Evolutionary conservation across 2,113 vertebrate genomes (phyloP).

Genomic region (Narcine bancroftii): DNA sequence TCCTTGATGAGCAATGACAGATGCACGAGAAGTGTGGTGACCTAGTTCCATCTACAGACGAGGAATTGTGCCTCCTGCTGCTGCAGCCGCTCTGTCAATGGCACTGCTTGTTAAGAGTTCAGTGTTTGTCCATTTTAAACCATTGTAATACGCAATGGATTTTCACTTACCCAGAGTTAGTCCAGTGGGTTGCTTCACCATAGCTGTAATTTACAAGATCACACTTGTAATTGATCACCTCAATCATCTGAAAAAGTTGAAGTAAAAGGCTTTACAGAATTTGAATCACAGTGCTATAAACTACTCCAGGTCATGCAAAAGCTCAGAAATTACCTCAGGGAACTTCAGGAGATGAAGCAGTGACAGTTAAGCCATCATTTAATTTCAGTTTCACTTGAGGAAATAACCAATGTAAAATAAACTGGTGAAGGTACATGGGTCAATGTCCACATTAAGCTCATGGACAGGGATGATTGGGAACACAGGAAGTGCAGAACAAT

Average conservation of each 20-base stretch:
- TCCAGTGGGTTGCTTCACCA: slow-evolving; percentile 38
- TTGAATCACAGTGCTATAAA: not conserved
- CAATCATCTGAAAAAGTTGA: slow-evolving; percentile 37
- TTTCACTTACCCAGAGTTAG: slow-evolving; percentile 32
- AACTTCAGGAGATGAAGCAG: not conserved
- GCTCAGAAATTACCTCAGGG: not conserved
- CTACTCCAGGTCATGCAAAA: not conserved
- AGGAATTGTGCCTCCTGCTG: not conserved
- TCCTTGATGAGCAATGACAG: not conserved
- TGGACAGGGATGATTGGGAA: not conserved
- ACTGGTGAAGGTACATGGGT: not conserved
- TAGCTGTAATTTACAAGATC: slow-evolving; percentile 40
- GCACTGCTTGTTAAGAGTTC: not conserved
- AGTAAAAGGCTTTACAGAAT: not conserved
- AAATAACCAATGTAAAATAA: not conserved
- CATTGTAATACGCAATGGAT: not conserved
- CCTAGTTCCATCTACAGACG: not conserved
- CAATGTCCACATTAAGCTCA: not conserved
- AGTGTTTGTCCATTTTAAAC: not conserved
- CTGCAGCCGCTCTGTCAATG: not conserved
- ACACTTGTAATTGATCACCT: slow-evolving; percentile 38
- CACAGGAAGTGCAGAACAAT: not conserved
- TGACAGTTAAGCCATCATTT: not conserved
- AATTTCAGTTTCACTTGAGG: not conserved
- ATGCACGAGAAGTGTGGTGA: not conserved